A percentile compares a stretch with the other conserved stretches of the same genome.
These are phyloP conservation scores for Aulostomus chinensis DNA, from an alignment of 2,797 vertebrate genomes.

Conservation along the genomic window DNA sequence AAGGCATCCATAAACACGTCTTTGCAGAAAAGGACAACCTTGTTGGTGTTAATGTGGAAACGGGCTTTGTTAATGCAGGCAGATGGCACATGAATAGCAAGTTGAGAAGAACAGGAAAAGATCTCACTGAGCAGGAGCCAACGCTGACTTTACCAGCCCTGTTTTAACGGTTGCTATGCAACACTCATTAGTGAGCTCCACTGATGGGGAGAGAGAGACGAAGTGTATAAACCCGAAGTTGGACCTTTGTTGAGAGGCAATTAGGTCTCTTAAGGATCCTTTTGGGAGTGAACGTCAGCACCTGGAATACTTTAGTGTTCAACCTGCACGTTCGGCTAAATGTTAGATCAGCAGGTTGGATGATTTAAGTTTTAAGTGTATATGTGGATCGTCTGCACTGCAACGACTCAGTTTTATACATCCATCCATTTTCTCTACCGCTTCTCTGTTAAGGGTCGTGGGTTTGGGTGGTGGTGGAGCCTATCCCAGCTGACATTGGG, in stretches of 20 bases:
- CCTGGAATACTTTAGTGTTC: slow-evolving; percentile 17
- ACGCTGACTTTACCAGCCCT: slow-evolving; percentile 66
- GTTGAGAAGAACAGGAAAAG: slow-evolving; percentile 56
- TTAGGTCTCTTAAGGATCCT: slow-evolving; percentile 31
- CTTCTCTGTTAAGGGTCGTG: too few relatives aligned
- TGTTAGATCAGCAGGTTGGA: too few relatives aligned
- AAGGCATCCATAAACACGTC: slow-evolving; percentile 46
- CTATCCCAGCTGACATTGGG: too few relatives aligned
- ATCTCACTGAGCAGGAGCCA: slow-evolving; percentile 54
- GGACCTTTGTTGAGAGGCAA: slow-evolving; percentile 36
- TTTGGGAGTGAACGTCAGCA: slow-evolving; percentile 11
- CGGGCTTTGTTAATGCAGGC: slow-evolving; percentile 43
- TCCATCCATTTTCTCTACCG: too few relatives aligned
- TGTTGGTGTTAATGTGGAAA: slow-evolving; percentile 56
- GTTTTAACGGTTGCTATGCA: slow-evolving; percentile 78
- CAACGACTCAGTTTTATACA: too few relatives aligned
- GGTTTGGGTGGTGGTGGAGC: too few relatives aligned
- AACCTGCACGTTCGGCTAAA: too few relatives aligned
- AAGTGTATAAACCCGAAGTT: slow-evolving; percentile 48
- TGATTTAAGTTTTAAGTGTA: too few relatives aligned
- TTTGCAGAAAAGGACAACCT: slow-evolving; percentile 51
- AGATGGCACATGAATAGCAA: slow-evolving; percentile 75
- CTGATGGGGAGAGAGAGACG: slow-evolving; percentile 41
- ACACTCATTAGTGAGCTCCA: slow-evolving; percentile 68
- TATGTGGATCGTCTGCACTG: too few relatives aligned